Base-by-base conservation (phyloP, 2,888 invertebrate genomes). In the Apodemia zela region DNA sequence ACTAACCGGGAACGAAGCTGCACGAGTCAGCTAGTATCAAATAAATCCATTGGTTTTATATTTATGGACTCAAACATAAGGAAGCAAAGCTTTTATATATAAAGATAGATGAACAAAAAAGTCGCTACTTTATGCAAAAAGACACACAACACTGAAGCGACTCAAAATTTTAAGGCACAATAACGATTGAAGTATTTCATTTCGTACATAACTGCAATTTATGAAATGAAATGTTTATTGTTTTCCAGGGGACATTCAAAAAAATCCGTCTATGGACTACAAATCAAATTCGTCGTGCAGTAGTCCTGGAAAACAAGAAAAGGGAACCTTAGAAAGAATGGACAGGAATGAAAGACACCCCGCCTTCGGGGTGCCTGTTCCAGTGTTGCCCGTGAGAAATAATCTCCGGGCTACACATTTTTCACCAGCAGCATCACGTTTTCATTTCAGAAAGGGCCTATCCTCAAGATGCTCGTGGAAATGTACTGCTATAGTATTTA, bases 381-480 rank as follows among this genome's bases (percentile, higher is more conserved):
- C 96, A 57, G 95, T 95, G 67, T 92, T 96, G 75, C 96, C 96
- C 74, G 95, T 96, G 77, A 93, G 96, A 76, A 95, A 94, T 79
- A 95, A 94, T 82, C 89, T 95, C 69, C 92, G 95, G 73, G 94
- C 95, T 70, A 94, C 95, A 76, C 95, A 96, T 86, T 96, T 95
- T 81, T 94, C 95, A 71, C 93, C 93, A 57, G 92, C 93, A 29
- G 92, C 93, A 72, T 95, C 96, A 73, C 93, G 97, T 76, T 96
- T 97, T 91, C 97, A 96, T 88, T 97, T 97, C 88, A 95, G 96
- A 82, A 97, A 97, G 93, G 96, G 96, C 75, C 93, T 97, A 76
- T 95, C 96, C 65, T 95, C 96, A 74, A 93, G 94, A 77, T 98
- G 98, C 90, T 96, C 97, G 69, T 98, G 98, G 97, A 96, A 96